Base-by-base conservation (phyloP, 2,888 invertebrate species). In the Ophraella communa region DNA sequence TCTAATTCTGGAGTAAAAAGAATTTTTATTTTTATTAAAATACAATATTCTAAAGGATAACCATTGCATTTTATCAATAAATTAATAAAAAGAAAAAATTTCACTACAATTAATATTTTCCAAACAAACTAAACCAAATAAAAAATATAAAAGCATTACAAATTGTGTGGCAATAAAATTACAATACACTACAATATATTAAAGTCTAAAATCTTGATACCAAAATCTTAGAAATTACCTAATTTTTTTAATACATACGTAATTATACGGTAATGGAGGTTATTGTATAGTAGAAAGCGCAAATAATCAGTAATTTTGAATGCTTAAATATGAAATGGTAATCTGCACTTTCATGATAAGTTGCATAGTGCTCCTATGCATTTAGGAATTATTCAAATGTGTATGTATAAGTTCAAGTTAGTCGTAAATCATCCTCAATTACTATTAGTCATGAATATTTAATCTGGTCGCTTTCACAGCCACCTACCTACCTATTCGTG, bases 351-450 rank as follows among this genome's bases (percentile, higher is more conserved):
- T 60, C 33, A 60, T 44, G 52, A 60, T 60, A 60, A 60, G 44
- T 60, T 60, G 52, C 52, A 60, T 60, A 39, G 42, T 42, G 60
- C 53, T 52, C 42, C 60, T 30, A 49, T 60, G 60, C 52, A 60
- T 60, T 60, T 53, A 52, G 60, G 53, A 60, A 60, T 60, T 60
- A 60, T 60, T 60, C 60, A 60, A 60, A 60, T 60, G 52, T 27
- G 60, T 52, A 51, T 59, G 60, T 52, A 51, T 59, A 52, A 62
- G 62, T 55, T 55, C 55, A 62, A 49, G 39, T 51, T 54, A 42
- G 33, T 47, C 47, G 60, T 64, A 64, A 64, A 64, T 64, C 64
- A 64, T 60, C 42, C 64, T 64, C 60, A 64, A 64, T 60, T 64
- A 58, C 53, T 58, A 60, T 53, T 64, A 58, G 55, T 60, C 54